Evolutionary conservation across 1,140 invertebrate species (phyloP).

Genomic region (Diabrotica virgifera): DNA sequence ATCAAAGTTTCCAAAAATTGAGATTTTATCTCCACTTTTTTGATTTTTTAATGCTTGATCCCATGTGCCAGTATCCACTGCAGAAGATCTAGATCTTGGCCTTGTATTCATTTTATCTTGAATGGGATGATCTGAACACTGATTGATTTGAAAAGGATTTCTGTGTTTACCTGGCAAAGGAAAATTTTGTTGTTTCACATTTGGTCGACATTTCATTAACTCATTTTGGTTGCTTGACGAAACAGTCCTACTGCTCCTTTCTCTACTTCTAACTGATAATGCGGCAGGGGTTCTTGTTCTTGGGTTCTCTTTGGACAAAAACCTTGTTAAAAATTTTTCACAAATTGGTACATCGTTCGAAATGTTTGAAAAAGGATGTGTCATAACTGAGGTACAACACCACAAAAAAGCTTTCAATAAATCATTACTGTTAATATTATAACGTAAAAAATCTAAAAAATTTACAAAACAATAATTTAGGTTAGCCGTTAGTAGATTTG

Average conservation of each 20-base stretch:
- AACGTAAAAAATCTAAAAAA: neutral
- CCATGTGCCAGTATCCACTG: conserved; percentile 38
- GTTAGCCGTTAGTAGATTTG: conserved; percentile 11
- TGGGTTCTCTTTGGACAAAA: conserved; percentile 14
- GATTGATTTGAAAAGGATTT: conserved; percentile 12
- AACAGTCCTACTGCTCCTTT: conserved; percentile 5
- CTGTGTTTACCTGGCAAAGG: conserved; percentile 13
- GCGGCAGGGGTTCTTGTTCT: neutral
- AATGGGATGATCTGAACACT: conserved; percentile 24
- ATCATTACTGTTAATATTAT: conserved; percentile 8
- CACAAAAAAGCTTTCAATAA: conserved; percentile 25
- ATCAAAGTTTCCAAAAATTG: conserved; percentile 43
- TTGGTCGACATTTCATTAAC: conserved; percentile 5
- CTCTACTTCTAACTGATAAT: conserved; percentile 3
- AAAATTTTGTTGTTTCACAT: conserved; percentile 26
- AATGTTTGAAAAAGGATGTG: conserved; percentile 11
- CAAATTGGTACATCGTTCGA: conserved; percentile 17
- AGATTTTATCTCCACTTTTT: conserved; percentile 34
- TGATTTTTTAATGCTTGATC: conserved; percentile 36
- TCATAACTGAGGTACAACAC: conserved; percentile 17
- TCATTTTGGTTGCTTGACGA: conserved; percentile 14
- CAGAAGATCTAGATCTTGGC: conserved; percentile 29
- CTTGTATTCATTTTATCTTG: conserved; percentile 29
- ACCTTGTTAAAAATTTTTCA: conserved; percentile 18
- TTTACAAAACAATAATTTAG: conserved; percentile 20